Base-by-base conservation (phyloP, 2,888 invertebrate species). In the Tenthredo mesomela region DNA sequence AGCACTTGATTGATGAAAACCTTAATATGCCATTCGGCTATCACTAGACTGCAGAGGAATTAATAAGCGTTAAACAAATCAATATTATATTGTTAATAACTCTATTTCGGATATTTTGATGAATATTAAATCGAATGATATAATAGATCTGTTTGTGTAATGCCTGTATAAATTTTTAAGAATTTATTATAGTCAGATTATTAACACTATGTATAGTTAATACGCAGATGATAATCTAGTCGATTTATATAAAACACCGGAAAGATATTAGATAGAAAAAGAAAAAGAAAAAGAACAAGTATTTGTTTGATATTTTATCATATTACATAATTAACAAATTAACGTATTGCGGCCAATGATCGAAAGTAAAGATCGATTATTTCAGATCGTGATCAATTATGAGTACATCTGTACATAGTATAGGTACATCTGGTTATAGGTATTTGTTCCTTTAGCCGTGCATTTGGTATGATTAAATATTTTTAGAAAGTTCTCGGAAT, bases 401-500 rank as follows among this genome's bases (percentile, higher is more conserved):
- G 18, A 54, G 6, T 7, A 54, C n/a, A 54, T 54, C n/a, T n/a
- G n/a, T 54, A 54, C 54, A 54, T 54, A 54, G 47, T 50, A 9
- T 61, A 25, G 25, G 61, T 61, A 61, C 25, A n/a, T 61, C 61
- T 61, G 61, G 12, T 61, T 21, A 25, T 61, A 61, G 12, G 15
- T 15, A 70, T 33, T n/a, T 18, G 70, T 33, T 70, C 70, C 70
- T 70, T n/a, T 37, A 37, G 70, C 37, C 70, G 70, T 70, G 70
- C 5, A 18, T 15, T 33, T n/a, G 18, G 37, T 25, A 33, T 33
- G 10, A 29, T 70, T 33, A 7, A 18, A 70, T n/a, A 70, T n/a
- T 37, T 70, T 70, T 70, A 70, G 37, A 70, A 70, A 70, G 33
- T 70, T 70, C 70, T 70, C 70, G 37, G 37, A 70, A 70, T 70